Percentiles rank a stretch among this genome's conserved stretches.
These are phyloP conservation scores for Corythornis cristatus DNA, from an alignment of 2,113 vertebrate genomes.

Conservation along the genomic window DNA sequence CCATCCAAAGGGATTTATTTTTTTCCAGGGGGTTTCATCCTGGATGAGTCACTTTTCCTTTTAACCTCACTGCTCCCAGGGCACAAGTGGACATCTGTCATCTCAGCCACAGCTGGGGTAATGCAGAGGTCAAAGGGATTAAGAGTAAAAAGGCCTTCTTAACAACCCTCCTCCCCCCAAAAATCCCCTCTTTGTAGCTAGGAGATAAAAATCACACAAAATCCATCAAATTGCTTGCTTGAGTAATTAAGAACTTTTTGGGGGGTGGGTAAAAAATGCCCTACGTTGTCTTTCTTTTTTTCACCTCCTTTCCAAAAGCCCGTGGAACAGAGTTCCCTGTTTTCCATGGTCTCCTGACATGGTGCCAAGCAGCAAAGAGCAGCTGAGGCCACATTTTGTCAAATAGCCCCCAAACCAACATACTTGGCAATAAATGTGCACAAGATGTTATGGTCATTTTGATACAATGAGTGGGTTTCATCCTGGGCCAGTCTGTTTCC, in stretches of 20 bases:
- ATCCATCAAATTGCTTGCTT: not conserved
- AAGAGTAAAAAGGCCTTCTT: not conserved
- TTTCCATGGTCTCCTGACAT: not conserved
- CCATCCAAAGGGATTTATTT: not conserved
- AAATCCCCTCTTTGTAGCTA: not conserved
- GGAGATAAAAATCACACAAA: conserved; percentile 17
- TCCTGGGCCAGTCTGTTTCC: conserved; percentile 14
- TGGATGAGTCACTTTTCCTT: conserved; percentile 44
- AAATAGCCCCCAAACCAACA: conserved; percentile 29
- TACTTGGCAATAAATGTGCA: not conserved
- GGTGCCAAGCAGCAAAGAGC: conserved; percentile 56
- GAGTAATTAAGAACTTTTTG: not conserved
- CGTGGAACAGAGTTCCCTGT: not conserved
- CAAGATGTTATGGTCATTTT: conserved; percentile 1
- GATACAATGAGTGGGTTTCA: conserved; percentile 30
- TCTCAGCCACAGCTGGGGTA: not conserved
- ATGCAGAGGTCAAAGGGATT: conserved; percentile 18
- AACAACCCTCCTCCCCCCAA: not conserved
- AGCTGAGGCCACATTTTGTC: conserved; percentile 65
- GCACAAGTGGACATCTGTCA: conserved; percentile 5
- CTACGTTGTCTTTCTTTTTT: not conserved
- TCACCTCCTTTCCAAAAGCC: not conserved
- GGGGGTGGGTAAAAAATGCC: not conserved
- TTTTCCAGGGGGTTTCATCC: not conserved
- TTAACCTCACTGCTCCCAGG: not conserved